Evolutionary conservation across 2,113 vertebrate species (phyloP), one percentile per base, ranked within the genome.

Genomic region (Entomyzon cyanotis): DNA sequence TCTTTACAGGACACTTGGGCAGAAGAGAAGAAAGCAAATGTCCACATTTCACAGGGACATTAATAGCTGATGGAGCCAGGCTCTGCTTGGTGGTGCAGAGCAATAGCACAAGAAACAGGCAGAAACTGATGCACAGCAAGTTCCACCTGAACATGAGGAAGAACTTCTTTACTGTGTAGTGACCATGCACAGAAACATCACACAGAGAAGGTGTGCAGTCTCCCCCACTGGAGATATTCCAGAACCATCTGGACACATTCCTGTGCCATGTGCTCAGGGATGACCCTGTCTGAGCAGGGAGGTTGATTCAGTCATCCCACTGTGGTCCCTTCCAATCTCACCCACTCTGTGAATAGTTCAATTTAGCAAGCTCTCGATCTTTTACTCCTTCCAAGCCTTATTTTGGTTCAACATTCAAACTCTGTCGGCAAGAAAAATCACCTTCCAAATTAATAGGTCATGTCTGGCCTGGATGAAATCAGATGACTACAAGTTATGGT

Each of bases 291-390:
- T 58, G 60, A 58, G 37, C 25, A 59, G 35, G 35, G 44, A 52
- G 33, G 7, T 44, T 52, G 11, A 21, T 31, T 35, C 33, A 44
- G 27, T 37, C 6, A 13, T 44, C 9, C 17, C 31, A 18, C 25
- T 67, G 21, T 11, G 21, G 17, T 44, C 31, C 25, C 25, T 59
- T 68, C 37, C 62, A 58, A 25, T 15, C 25, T 50, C 24, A 50
- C n/a, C 37, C 53, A 59, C 18, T 37, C 37, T 37, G 11, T 67
- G 53, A 42, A 42, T 27, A 3, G 5, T 23, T 63, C 5, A 35
- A 18, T 12, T 28, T 14, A 2, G 5, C 12, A 62, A 55, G 15
- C 3, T 67, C 33, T 60, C 1, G 0, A 30, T 20, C 3, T 42
- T 86, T 44, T 76, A 35, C 31, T 76, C 41, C 31, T 71, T 80